Evolutionary conservation across 2,113 vertebrate species (phyloP), one percentile per base, ranked within the genome.

Genomic region (Haplotaxodon microlepis): DNA sequence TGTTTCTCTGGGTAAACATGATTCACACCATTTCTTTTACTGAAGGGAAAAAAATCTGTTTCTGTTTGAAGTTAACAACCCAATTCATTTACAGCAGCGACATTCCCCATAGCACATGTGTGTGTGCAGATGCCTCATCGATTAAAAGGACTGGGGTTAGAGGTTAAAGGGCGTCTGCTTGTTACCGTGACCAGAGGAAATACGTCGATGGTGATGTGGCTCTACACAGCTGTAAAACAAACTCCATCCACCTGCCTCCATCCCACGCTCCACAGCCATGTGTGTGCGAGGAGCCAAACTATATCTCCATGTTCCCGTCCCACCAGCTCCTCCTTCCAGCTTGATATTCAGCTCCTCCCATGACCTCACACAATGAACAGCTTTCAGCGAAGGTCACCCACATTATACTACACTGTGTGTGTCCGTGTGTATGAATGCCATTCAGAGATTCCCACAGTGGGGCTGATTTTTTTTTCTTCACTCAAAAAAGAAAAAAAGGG

Each of bases 371-470:
- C 93, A 96, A 95, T 91, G 92, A 90, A 4, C 24, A 53, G 89
- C 93, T 92, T 93, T 94, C 92, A 93, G 24, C 3, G 8, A 59
- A 92, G 92, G 91, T 94, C 93, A 93, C 86, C 83, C 89, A 89
- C 92, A 90, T 88, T 88, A 80, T 45, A 14, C 83, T 69, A 51
- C 24, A 84, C 34, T 84, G 86, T 84, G 83, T 59, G 88, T 79
- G 56, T 78, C 36, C 50, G 63, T 79, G 61, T 84, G 89, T 81
- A 21, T 63, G 84, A 47, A 31, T 76, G 51, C 82, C 86, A 90
- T 88, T 94, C 87, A 71, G 12, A 78, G 38, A 86, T 89, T 84
- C 88, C 59, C 91, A 88, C 82, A 88, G 80, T 84, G 57, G 84
- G 84, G 38, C 17, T 10, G 87, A 27, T 36, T 82, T 84, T 81